A percentile compares a stretch with the other conserved stretches of the same genome.
Conservation (phyloP, 2,113 vertebrate species). For the Serinus canaria region DNA sequence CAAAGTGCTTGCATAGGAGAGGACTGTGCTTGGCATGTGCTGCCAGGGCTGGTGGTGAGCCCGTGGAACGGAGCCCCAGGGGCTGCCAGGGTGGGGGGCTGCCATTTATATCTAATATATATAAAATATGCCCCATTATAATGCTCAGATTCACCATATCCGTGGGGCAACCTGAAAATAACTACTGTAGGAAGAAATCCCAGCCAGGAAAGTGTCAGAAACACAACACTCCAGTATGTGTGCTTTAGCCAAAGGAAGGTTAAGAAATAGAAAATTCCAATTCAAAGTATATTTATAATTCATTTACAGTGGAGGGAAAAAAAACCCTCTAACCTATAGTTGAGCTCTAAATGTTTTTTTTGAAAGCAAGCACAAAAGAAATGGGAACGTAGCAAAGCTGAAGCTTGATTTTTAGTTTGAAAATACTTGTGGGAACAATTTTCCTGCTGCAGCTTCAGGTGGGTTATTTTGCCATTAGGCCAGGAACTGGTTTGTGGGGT, state of each 20-base stretch:
- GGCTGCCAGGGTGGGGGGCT: not conserved
- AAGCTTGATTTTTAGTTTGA: not conserved
- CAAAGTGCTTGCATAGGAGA: conserved; percentile 8
- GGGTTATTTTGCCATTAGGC: not conserved
- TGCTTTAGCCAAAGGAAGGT: not conserved
- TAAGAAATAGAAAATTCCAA: not conserved
- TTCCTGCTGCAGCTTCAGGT: not conserved
- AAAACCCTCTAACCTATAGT: not conserved
- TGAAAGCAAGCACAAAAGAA: not conserved
- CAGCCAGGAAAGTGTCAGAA: not conserved
- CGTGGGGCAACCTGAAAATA: not conserved
- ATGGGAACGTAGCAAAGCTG: not conserved
- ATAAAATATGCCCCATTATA: too few relatives aligned
- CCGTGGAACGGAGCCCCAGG: not conserved
- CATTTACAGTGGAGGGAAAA: not conserved
- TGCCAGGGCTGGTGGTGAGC: not conserved
- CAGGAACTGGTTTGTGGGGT: not conserved
- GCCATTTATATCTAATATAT: too few relatives aligned
- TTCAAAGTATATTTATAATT: not conserved
- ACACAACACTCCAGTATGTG: fast-evolving
- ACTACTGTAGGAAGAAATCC: not conserved
- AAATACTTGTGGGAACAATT: not conserved
- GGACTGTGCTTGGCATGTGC: not conserved
- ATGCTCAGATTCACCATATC: not conserved
- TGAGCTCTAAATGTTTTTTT: not conserved